Evolutionary conservation across 2,888 invertebrate genomes (phyloP), one percentile per base, ranked within the genome.

Genomic region (Leucozona laternaria): DNA sequence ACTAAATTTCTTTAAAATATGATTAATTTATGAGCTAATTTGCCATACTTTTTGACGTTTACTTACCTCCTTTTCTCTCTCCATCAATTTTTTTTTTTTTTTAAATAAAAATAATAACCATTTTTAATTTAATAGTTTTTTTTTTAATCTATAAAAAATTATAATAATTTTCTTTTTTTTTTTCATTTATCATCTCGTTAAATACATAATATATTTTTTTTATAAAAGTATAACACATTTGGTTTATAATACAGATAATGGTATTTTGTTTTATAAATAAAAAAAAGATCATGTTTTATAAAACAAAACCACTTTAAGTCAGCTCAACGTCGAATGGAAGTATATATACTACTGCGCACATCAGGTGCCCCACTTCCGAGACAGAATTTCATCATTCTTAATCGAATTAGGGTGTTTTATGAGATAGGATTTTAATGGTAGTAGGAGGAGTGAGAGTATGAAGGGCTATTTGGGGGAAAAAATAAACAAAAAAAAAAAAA

Each of bases 161-260:
- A 86, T 43, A 82, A 75, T 79, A 79, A 66, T 71, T 84, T 68
- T 66, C 25, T 45, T 34, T 10, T n/a, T n/a, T 40, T n/a, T 40
- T 62, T 64, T 64, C 60, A 37, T 62, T 40, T 43, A 62, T 81
- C 86, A 66, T 86, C 86, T 78, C 86, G 82, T 86, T 70, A 78
- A 64, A 78, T 85, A 88, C 75, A 90, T 89, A 88, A 88, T 28
- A 68, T 53, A 53, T 50, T 50, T 37, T 31, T 50, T 50, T 37
- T 31, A 88, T 90, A 90, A 89, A 89, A 89, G 89, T 91, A 89
- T 91, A 92, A 92, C 91, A 92, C 92, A 92, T 92, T 92, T 92
- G 92, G 92, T 91, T 91, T 91, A 91, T 91, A 90, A 89, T 89
- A 89, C 78, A 89, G 89, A 89, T 89, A 84, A 88, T 81, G 81